Base-by-base conservation (phyloP, 2,797 vertebrate genomes). In the Monodelphis domestica region DNA sequence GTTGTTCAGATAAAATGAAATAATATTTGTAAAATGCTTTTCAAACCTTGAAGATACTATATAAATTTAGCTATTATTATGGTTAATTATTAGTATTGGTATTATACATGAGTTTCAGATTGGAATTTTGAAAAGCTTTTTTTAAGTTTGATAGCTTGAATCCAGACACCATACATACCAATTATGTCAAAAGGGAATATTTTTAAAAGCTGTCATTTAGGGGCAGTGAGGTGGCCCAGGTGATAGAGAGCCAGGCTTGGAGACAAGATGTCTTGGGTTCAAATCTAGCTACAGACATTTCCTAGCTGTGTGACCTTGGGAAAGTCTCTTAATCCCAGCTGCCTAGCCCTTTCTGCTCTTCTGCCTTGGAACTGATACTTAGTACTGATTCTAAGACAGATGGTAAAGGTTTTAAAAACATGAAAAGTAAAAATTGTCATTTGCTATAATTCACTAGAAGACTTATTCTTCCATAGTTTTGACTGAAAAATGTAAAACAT, bases 11-110 rank as follows among this genome's bases (percentile, higher is more conserved):
- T 92, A 87, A 91, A 57, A 54, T 87, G 91, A 92, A n/a, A 89
- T 91, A 52, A 90, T 78, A 7, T 29, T 38, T 53, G 52, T 70
- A 96, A 89, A 21, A 28, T 59, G 45, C 91, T 89, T 91, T 51
- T 24, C 91, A 94, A 94, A 84, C 51, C 93, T 63, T 89, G 84
- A 59, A 90, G 93, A n/a, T 94, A 11, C 50, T 96, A 3, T 57
- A 11, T 78, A 90, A 94, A 56, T 90, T 57, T 53, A 94, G 12
- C 4, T 21, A 21, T 38, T 38, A 17, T 70, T n/a, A 70, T 70
- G 15, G 38, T 70, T 63, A 63, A 57, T 29, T 57, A 17, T 38
- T 70, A 70, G 4, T 28, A 70, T 38, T 38, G 14, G 14, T 70
- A 7, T 70, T 17, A 70, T 38, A 70, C 70, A 70, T 15, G 54